phyloP scores from a whole-genome alignment of 2,113 vertebrate genomes.

The Rhinoptilus africanus region DNA sequence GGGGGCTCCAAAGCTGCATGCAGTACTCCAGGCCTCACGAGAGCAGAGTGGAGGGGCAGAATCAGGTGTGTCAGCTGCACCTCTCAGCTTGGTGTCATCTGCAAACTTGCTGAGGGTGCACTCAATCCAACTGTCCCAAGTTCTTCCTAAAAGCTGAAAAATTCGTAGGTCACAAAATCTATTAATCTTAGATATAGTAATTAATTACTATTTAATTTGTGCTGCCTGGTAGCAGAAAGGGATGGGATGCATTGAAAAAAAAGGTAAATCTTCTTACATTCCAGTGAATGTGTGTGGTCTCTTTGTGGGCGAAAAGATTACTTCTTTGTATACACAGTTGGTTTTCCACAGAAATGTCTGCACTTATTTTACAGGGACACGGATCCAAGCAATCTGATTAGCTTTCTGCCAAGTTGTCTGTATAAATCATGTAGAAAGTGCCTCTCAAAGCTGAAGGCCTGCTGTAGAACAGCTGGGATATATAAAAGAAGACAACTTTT shows the following conservation, averaged over 20 bases:
- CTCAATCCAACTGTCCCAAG: not conserved
- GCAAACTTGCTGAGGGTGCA: not conserved
- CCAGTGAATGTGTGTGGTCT: not conserved
- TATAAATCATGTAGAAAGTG: not conserved
- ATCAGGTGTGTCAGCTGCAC: fast-evolving
- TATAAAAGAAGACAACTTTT: not conserved
- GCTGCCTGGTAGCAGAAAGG: not conserved
- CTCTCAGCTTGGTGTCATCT: not conserved
- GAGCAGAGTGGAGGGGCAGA: no score
- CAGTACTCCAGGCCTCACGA: not conserved
- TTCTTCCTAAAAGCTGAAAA: not conserved
- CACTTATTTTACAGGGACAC: not conserved
- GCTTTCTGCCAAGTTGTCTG: constrained; percentile 8
- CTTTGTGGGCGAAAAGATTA: not conserved
- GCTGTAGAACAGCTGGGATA: not conserved
- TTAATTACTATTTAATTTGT: not conserved
- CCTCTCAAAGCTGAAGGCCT: not conserved
- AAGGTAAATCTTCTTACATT: not conserved
- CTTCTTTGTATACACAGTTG: not conserved
- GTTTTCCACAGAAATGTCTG: not conserved
- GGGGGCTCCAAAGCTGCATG: not conserved
- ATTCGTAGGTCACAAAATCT: not conserved
- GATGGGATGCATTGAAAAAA: not conserved
- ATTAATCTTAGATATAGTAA: not conserved
- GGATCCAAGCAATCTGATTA: not conserved